Evolutionary conservation across 2,797 vertebrate species (phyloP).

Genomic region (Myiothlypis coronata): DNA sequence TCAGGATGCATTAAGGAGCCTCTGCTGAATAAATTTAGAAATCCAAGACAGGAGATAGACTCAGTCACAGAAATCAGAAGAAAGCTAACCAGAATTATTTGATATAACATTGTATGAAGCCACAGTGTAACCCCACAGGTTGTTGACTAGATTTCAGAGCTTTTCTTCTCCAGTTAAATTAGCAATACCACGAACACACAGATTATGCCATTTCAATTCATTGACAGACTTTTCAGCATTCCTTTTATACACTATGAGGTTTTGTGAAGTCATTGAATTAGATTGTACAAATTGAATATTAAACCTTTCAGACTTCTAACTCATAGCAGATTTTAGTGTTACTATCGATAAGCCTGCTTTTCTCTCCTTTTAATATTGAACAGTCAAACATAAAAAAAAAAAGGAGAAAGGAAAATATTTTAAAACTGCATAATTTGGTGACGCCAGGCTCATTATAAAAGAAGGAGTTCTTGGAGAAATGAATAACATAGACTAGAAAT

Average conservation of each 20-base stretch:
- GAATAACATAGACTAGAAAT: neutral
- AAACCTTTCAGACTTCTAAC: neutral
- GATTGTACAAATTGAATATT: neutral
- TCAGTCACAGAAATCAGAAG: neutral
- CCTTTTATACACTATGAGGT: neutral
- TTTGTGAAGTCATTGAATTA: neutral
- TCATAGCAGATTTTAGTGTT: neutral
- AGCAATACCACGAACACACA: neutral
- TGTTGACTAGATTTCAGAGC: neutral
- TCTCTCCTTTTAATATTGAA: neutral
- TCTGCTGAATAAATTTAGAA: slow-evolving; percentile 23
- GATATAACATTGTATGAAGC: neutral
- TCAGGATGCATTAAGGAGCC: neutral
- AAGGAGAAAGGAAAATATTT: neutral
- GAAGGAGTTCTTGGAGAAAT: neutral
- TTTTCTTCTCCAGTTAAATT: neutral
- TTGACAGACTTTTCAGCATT: neutral
- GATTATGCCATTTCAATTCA: neutral
- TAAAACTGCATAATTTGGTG: neutral
- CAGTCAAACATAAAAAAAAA: neutral
- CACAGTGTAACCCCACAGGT: neutral
- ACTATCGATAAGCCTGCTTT: neutral
- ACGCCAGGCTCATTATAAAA: neutral
- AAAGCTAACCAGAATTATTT: neutral
- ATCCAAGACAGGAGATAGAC: neutral